Percentiles rank a stretch among this genome's conserved stretches.
Evolutionary conservation across 2,113 vertebrate species (phyloP).

Genomic region (Antennarius striatus): DNA sequence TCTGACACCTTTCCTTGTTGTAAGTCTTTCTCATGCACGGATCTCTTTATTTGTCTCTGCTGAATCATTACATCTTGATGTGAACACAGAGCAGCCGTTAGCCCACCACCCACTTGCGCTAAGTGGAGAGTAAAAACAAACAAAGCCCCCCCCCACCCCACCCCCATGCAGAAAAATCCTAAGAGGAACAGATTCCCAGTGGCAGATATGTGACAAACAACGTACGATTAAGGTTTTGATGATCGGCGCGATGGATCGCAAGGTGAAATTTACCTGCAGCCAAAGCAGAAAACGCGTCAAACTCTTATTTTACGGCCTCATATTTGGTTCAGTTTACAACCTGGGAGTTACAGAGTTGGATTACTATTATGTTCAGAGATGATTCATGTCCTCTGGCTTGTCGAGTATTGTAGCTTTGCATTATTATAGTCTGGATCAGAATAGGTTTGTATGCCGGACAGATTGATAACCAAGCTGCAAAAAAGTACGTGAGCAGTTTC

Average conservation of each 20-base stretch:
- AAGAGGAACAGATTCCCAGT: neutral
- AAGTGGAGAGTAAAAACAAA: conserved; percentile 24
- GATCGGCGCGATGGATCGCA: too few species aligned
- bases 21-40: neutral
- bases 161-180: neutral
- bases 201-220: too few species aligned
- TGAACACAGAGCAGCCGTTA: conserved; percentile 24
- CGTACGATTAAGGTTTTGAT: too few species aligned
- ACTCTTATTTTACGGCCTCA: neutral
- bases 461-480: neutral
- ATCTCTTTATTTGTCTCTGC: conserved; percentile 12
- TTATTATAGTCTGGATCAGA: conserved; percentile 16
- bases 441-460: neutral
- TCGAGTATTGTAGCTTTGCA: neutral
- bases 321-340: conserved; percentile 9
- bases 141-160: neutral
- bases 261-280: neutral
- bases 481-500: conserved; percentile 1
- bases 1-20: neutral
- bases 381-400: neutral
- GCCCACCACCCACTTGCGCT: conserved; percentile 10
- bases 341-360: neutral
- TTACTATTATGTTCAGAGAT: neutral
- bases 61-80: conserved; percentile 16
- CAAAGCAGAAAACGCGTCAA: neutral